Percentiles rank a stretch among this genome's conserved stretches.
These are phyloP conservation scores for Rutpela maculata DNA, from an alignment of 2,888 invertebrate genomes.

Conservation along the genomic window DNA sequence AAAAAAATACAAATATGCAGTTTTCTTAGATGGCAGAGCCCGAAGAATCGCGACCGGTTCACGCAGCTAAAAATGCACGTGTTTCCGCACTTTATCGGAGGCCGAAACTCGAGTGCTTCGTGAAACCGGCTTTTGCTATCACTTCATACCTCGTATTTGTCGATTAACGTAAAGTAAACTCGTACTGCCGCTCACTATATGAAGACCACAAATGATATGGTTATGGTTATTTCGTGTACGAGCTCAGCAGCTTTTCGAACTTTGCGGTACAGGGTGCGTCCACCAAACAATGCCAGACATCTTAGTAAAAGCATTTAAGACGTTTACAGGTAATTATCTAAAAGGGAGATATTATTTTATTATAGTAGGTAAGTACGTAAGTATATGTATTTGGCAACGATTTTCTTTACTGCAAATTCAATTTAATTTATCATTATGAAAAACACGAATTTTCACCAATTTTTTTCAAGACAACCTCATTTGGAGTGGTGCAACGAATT, in stretches of 20 bases:
- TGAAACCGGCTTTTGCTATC: conserved; percentile 36
- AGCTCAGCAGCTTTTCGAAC: conserved; percentile 27
- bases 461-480: no score
- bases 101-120: conserved; percentile 11
- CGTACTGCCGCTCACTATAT: conserved; percentile 14
- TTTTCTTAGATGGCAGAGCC: conserved; percentile 23
- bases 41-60: conserved; percentile 27
- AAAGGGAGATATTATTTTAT: no score
- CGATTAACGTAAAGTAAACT: conserved; percentile 29
- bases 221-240: conserved; percentile 31
- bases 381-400: no score
- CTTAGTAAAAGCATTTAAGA: background rate
- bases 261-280: conserved; percentile 15
- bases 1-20: conserved; percentile 43
- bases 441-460: no score
- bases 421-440: no score
- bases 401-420: no score
- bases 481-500: no score
- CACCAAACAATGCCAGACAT: background rate
- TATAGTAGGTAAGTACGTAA: no score
- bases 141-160: conserved; percentile 15
- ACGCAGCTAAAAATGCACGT: conserved; percentile 21
- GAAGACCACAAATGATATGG: conserved; percentile 34
- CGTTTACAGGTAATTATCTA: no score
- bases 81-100: conserved; percentile 23